Evolutionary conservation across 35 echinoderm and acorn worm genomes (phyloP).

Genomic region (Heliocidaris tuberculata): DNA sequence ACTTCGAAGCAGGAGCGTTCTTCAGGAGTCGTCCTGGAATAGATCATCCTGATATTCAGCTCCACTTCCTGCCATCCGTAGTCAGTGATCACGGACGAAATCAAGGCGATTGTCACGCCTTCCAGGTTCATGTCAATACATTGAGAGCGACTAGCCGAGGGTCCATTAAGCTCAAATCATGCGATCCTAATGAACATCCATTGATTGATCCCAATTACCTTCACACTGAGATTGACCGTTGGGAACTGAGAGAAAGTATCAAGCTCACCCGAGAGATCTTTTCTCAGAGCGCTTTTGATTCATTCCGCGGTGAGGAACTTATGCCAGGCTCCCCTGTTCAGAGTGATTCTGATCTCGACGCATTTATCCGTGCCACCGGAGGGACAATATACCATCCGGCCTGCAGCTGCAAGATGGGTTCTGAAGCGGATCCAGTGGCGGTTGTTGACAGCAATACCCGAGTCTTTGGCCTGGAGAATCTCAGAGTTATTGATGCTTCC

Average conservation of each 20-base stretch:
- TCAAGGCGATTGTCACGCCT: slow-evolving; percentile 77
- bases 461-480: slow-evolving; percentile 84
- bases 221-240: slow-evolving; percentile 78
- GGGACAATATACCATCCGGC: slow-evolving; percentile 91
- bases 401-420: slow-evolving; percentile 92
- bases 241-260: slow-evolving; percentile 80
- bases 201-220: slow-evolving; percentile 90
- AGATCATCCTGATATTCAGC: slow-evolving; percentile 86
- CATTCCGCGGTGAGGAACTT: slow-evolving; percentile 73
- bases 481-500: slow-evolving; percentile 86
- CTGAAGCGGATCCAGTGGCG: slow-evolving; percentile 82
- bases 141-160: slow-evolving; percentile 73
- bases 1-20: slow-evolving; percentile 91
- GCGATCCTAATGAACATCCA: slow-evolving; percentile 68
- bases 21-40: slow-evolving; percentile 80
- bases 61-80: slow-evolving; percentile 89
- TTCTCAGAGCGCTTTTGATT: slow-evolving; percentile 75
- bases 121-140: slow-evolving; percentile 81
- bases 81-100: slow-evolving; percentile 82
- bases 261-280: slow-evolving; percentile 82
- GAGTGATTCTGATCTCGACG: slow-evolving; percentile 77
- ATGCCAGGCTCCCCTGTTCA: slow-evolving; percentile 65
- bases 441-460: slow-evolving; percentile 77
- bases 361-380: slow-evolving; percentile 63
- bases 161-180: slow-evolving; percentile 68